Base-by-base conservation (phyloP, 2,888 invertebrate genomes). In the Drosophila mimica region DNA sequence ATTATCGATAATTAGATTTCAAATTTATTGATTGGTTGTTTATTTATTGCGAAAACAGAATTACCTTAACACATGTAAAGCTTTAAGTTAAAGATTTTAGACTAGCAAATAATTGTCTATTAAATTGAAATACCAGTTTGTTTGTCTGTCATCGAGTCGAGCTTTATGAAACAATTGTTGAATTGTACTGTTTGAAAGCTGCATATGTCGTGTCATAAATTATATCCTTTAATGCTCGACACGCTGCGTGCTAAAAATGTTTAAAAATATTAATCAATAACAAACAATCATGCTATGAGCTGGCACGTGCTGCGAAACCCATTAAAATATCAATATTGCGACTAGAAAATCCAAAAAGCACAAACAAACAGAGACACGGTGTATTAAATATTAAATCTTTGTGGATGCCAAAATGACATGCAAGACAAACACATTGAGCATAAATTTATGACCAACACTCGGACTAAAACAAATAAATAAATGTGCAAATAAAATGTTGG, bases 281-380 rank as follows among this genome's bases (percentile, higher is more conserved):
- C 74, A 71, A 80, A 74, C 70, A 87, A 72, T 60, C 53, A 25
- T 49, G 53, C 53, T 25, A 64, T 61, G 81, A 79, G n/a, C 63
- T 64, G 83, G 86, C 84, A 84, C 85, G 85, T 86, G 85, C 88
- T 85, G 85, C 83, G 88, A 86, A 84, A 74, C 76, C 88, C 81
- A 86, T 86, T 85, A 79, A 86, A 88, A 88, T 83, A 70, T 76
- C 54, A 28, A 72, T 78, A 72, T 80, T 70, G 51, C 54, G 65
- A 63, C 70, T 48, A 67, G 70, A 68, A 65, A 70, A 66, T 43
- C 51, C 70, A 56, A 60, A 59, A 51, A 76, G 30, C 40, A 64
- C 60, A 61, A 68, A 61, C 48, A 62, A 34, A 43, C 56, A 53
- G 28, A 38, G 15, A 49, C 64, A 58, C 38, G 65, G 53, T 51